phyloP scores from a whole-genome alignment of 2,113 vertebrate species.

The Onychostoma macrolepis region DNA sequence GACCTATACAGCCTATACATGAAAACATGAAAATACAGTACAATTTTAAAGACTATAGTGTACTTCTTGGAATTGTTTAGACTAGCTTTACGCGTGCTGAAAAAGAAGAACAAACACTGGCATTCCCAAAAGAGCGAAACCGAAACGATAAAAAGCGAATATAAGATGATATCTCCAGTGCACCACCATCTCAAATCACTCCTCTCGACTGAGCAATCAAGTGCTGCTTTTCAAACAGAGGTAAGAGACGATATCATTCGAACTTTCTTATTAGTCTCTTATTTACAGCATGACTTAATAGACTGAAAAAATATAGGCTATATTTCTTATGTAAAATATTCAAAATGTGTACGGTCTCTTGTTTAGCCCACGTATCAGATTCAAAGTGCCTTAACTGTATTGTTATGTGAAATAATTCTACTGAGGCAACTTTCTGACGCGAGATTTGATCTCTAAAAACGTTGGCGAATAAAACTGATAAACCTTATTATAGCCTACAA shows the following conservation, averaged over 20 bases:
- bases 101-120: background rate
- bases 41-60: background rate
- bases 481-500: background rate
- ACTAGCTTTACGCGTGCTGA: background rate
- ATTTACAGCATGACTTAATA: background rate
- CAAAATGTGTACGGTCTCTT: background rate
- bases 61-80: background rate
- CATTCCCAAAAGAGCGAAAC: conserved; percentile 10
- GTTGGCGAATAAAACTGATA: background rate
- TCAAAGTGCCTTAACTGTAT: background rate
- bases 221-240: background rate
- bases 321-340: background rate
- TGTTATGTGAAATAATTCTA: background rate
- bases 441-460: background rate
- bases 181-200: conserved; percentile 8
- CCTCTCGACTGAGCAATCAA: background rate
- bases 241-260: background rate
- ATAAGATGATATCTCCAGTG: background rate
- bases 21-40: background rate
- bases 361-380: background rate
- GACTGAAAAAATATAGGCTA: background rate
- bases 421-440: background rate
- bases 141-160: background rate
- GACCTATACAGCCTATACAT: background rate
- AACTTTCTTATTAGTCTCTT: background rate